Evolutionary conservation across 2,113 vertebrate species (phyloP).

Genomic region (Equus przewalskii): DNA sequence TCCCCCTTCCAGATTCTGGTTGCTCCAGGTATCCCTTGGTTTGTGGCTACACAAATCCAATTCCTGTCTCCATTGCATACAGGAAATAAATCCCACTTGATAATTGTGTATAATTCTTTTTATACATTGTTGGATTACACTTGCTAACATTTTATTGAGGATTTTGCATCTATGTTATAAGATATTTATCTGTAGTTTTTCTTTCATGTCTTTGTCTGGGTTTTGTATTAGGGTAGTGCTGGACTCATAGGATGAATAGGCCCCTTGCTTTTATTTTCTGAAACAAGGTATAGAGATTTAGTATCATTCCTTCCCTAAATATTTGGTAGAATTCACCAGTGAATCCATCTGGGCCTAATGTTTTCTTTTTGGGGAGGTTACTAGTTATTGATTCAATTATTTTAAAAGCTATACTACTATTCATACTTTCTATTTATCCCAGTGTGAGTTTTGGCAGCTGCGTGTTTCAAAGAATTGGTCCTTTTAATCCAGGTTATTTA

Average conservation of each 20-base stretch:
- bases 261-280: neutral
- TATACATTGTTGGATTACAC: neutral
- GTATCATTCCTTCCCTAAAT: neutral
- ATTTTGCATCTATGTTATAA: neutral
- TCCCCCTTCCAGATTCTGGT: neutral
- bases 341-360: neutral
- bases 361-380: neutral
- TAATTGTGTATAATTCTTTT: neutral
- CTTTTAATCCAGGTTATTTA: neutral
- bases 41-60: neutral
- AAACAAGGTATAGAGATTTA: neutral
- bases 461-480: neutral
- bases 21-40: neutral
- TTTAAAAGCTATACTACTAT: neutral
- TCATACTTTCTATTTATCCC: neutral
- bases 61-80: neutral
- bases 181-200: neutral
- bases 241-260: neutral
- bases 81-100: neutral
- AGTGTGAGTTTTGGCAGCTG: neutral
- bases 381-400: conserved; percentile 18
- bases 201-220: neutral
- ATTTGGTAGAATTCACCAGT: neutral
- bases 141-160: neutral
- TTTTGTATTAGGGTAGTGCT: neutral